phyloP scores from a whole-genome alignment of 2,113 vertebrate genomes.

The Pelecanus crispus region DNA sequence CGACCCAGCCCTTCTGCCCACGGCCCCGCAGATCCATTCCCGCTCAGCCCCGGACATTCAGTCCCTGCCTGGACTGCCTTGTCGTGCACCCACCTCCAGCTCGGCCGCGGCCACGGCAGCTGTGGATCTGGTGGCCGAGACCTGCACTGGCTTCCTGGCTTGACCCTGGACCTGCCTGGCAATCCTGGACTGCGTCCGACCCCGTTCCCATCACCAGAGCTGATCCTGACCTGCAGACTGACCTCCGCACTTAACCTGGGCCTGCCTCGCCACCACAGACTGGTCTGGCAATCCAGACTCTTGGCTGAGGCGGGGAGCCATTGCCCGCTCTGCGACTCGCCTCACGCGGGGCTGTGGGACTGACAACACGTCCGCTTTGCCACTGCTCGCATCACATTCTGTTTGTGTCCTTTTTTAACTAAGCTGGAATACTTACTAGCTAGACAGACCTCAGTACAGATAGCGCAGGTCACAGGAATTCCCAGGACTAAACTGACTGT shows the following conservation, averaged over 20 bases:
- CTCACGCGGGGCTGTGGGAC: not conserved
- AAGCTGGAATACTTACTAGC: not conserved
- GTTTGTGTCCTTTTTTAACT: not conserved
- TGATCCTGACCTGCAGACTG: not conserved
- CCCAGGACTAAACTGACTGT: not conserved
- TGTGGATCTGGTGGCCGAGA: no score
- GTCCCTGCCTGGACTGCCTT: not conserved
- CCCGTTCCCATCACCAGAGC: not conserved
- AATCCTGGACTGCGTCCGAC: not conserved
- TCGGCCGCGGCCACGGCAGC: not conserved
- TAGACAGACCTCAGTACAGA: not conserved
- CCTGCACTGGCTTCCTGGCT: not conserved
- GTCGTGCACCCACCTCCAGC: not conserved
- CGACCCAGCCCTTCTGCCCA: not conserved
- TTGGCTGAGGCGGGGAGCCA: not conserved
- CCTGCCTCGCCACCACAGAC: not conserved
- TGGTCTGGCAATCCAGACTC: no score
- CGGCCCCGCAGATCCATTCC: not conserved
- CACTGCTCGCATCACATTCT: not conserved
- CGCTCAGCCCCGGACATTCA: not conserved
- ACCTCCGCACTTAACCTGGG: not conserved
- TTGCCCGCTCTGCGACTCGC: accelerated
- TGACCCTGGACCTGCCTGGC: not conserved
- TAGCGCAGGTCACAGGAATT: not conserved
- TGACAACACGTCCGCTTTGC: not conserved